These are phyloP conservation scores for Clusia tigrina DNA, from an alignment of 2,888 invertebrate species.

Conservation along the genomic window DNA sequence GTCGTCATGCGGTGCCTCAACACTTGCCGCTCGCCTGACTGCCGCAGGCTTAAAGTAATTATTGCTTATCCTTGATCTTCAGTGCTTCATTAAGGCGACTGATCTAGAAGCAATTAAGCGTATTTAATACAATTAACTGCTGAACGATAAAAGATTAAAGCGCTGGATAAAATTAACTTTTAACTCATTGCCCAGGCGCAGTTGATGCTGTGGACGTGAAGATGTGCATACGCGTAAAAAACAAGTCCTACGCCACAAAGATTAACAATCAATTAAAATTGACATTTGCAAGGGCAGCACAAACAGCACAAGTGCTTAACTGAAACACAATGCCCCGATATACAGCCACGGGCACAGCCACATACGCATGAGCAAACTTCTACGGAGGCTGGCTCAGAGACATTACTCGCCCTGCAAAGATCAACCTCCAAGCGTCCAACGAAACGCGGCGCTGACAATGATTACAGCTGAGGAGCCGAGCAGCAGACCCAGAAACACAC, in stretches of 20 bases:
- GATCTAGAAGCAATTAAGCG: constrained; percentile 43
- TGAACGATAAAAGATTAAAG: constrained; percentile 52
- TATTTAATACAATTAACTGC: constrained; percentile 55
- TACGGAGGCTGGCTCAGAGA: no score
- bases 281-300: constrained; percentile 42
- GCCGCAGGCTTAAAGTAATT: no score
- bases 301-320: constrained; percentile 31
- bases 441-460: no score
- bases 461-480: no score
- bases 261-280: constrained; percentile 62
- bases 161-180: constrained; percentile 30
- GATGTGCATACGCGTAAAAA: no score
- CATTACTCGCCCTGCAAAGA: no score
- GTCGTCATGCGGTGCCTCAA: no score
- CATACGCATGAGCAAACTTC: not conserved
- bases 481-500: not conserved
- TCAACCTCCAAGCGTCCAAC: not conserved
- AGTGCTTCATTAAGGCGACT: constrained; percentile 54
- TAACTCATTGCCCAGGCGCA: no score
- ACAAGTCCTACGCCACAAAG: constrained; percentile 42
- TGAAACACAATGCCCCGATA: constrained; percentile 1
- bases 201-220: no score
- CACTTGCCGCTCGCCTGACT: no score
- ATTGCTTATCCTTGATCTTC: constrained; percentile 54
- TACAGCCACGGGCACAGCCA: not conserved